These are phyloP conservation scores for Anthopleura sola DNA, from an alignment of 64 coral and sea anemone genomes.

Conservation along the genomic window DNA sequence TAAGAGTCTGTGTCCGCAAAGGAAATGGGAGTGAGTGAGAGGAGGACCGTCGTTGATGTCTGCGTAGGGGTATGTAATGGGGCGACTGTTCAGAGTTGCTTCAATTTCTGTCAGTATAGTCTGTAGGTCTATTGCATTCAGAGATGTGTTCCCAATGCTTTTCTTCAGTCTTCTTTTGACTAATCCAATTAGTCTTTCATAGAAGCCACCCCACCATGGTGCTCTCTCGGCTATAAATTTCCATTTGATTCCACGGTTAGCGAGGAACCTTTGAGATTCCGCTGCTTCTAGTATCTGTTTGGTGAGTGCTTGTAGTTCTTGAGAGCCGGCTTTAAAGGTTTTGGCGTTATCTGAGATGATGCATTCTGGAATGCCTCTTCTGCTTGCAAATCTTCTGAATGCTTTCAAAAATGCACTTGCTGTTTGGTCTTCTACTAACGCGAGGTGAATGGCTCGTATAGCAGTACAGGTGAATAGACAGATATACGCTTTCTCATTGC, in stretches of 20 bases:
- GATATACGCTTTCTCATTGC: conserved; percentile 45
- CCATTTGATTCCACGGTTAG: too few species aligned
- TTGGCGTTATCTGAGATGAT: conserved; percentile 43
- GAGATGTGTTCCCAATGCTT: conserved; percentile 1
- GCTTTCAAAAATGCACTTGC: conserved; percentile 31
- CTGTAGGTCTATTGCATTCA: not conserved
- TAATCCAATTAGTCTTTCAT: conserved; percentile 13
- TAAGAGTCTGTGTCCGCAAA: conserved; percentile 10
- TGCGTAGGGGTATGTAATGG: conserved; percentile 14
- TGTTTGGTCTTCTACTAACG: conserved; percentile 34
- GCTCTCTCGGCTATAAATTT: not conserved
- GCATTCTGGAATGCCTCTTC: conserved; percentile 34
- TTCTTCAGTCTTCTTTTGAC: conserved; percentile 9
- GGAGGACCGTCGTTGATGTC: conserved; percentile 8
- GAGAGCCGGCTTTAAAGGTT: not conserved
- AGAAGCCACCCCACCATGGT: conserved; percentile 21
- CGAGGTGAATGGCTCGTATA: conserved; percentile 14
- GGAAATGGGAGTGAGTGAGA: conserved; percentile 26
- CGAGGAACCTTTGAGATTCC: too few species aligned
- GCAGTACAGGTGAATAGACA: conserved; percentile 37
- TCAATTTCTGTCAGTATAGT: conserved; percentile 1
- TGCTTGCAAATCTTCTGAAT: conserved; percentile 33
- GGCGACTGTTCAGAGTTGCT: conserved; percentile 13
- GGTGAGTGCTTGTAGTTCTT: not conserved
- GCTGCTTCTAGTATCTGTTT: not conserved